Evolutionary conservation across 2,113 vertebrate genomes (phyloP), one percentile per base, ranked within the genome.

Genomic region (Myiagra hebetior): DNA sequence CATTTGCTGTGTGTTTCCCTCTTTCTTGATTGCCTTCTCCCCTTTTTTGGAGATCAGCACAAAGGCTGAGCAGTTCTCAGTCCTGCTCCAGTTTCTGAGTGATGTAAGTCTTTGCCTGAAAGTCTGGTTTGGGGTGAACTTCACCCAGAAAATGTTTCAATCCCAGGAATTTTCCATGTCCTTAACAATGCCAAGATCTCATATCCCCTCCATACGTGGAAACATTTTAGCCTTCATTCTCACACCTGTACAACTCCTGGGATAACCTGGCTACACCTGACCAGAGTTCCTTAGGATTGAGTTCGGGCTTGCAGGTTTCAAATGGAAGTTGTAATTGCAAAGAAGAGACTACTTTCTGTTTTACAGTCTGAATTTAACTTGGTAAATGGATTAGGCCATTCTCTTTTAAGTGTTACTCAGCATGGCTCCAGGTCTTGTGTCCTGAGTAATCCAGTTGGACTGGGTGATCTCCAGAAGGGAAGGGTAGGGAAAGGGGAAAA

Each of bases 1-100:
- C 21, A 74, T 91, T 92, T 75, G 47, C 73, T 92, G 11, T n/a
- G 35, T 60, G 55, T 56, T 89, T 84, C 64, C 26, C 47, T 88
- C 55, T 42, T 72, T 84, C 81, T 69, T 68, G 41, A 21, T 63
- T 42, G 63, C 64, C 31, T 78, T 84, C 55, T 93, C 44, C 23
- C 16, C 1, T 0, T 56, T 49, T 78, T 49, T n/a, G 57, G 42
- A 52, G 62, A 91, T 33, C 27, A 75, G 74, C 67, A 69, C 50
- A 53, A 91, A 73, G 46, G 53, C 72, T 33, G 30, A 55, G 55
- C 60, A 52, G 70, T 33, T 44, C 27, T 72, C 30, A 20, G 42
- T 68, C 69, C 52, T 44, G 6, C 52, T 89, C 20, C 56, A 47
- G 55, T 10, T 85, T 2, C 0, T 47, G 65, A 28, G 35, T 16